Evolutionary conservation across 2,797 vertebrate species (phyloP).

Genomic region (Moxostoma hubbsi): DNA sequence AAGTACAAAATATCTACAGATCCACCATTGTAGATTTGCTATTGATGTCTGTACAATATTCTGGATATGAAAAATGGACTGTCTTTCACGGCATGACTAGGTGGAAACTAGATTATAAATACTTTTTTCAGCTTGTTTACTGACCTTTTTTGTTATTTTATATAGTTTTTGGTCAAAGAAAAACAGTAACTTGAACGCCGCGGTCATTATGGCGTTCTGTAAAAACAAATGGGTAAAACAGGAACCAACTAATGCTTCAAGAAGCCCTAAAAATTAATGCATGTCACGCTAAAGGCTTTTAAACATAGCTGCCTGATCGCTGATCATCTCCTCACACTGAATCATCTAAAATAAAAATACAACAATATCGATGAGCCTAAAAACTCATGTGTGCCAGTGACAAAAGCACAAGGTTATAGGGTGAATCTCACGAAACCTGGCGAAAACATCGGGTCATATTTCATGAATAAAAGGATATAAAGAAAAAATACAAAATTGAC

Average conservation of each 20-base stretch:
- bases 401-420: conserved; percentile 49
- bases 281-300: conserved; percentile 52
- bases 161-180: neutral
- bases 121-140: too few relatives aligned
- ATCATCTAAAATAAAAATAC: conserved; percentile 35
- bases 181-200: too few relatives aligned
- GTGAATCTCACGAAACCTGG: neutral
- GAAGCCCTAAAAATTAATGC: conserved; percentile 20
- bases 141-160: conserved; percentile 3
- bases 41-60: conserved; percentile 34
- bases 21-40: conserved; percentile 28
- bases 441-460: neutral
- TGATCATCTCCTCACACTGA: conserved; percentile 62
- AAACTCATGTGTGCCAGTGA: conserved; percentile 23
- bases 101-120: too few relatives aligned
- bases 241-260: neutral
- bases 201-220: neutral
- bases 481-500: too few relatives aligned
- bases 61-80: neutral
- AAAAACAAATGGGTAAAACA: conserved; percentile 19
- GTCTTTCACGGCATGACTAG: neutral
- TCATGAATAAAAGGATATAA: neutral
- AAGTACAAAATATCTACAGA: conserved; percentile 9
- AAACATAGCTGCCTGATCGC: conserved; percentile 77
- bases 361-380: conserved; percentile 6